These are phyloP conservation scores for Leucoraja erinaceus DNA, from an alignment of 2,113 vertebrate species.

Conservation along the genomic window DNA sequence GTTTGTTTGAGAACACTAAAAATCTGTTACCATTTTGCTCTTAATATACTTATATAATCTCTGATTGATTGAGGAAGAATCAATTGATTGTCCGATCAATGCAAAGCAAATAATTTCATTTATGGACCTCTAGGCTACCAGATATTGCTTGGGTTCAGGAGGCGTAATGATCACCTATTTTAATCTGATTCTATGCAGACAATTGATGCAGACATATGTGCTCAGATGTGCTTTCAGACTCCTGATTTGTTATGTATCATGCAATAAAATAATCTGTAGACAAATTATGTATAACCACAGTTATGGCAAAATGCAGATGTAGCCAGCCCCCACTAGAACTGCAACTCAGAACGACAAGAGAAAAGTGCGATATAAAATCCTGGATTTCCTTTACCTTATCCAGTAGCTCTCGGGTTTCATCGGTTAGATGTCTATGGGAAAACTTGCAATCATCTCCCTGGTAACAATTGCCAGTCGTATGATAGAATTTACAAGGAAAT, in stretches of 20 bases:
- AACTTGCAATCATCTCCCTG: constrained; percentile 95
- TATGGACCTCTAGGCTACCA: too few species aligned
- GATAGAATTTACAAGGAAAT: constrained; percentile 89
- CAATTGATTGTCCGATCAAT: too few species aligned
- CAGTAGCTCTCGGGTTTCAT: constrained; percentile 82
- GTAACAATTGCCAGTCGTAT: constrained; percentile 91
- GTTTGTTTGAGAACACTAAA: too few species aligned
- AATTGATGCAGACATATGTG: neutral
- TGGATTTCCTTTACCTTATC: constrained; percentile 66
- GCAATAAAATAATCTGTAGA: neutral
- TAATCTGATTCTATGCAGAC: neutral
- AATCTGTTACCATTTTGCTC: too few species aligned
- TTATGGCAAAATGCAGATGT: neutral
- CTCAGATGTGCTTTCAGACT: neutral
- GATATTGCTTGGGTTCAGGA: too few species aligned
- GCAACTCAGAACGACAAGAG: neutral
- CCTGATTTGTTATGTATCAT: too few species aligned
- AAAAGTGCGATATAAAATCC: neutral
- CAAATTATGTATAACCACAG: neutral
- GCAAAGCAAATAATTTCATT: too few species aligned
- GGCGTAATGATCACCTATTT: neutral
- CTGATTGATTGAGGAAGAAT: too few species aligned
- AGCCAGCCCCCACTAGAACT: neutral
- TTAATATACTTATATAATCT: too few species aligned
- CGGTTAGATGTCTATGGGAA: constrained; percentile 77